Percentiles rank a stretch among this genome's conserved stretches.
phyloP scores from a whole-genome alignment of 2,888 invertebrate genomes.

The Caenorhabditis zanzibari region DNA sequence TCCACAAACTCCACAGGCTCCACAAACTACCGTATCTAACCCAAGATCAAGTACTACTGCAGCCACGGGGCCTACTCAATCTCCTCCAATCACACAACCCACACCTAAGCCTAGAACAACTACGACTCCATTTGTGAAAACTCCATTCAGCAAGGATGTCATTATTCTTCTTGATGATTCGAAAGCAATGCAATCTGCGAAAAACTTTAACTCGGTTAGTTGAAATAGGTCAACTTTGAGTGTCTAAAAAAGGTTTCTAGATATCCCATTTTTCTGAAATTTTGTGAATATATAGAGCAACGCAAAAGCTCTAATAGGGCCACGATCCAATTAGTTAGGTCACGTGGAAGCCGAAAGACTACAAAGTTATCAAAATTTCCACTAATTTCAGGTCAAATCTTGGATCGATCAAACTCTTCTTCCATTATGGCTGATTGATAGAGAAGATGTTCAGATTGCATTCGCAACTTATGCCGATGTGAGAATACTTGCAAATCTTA shows the following conservation, averaged over 20 bases:
- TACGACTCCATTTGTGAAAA: constrained; percentile 41
- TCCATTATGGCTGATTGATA: constrained; percentile 43
- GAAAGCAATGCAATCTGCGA: constrained; percentile 40
- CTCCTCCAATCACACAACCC: background rate
- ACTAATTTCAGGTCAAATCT: constrained; percentile 50
- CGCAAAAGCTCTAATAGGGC: too few relatives aligned
- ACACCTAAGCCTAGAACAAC: constrained; percentile 8
- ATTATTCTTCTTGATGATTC: constrained; percentile 68
- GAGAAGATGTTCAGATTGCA: constrained; percentile 51
- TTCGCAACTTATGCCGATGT: constrained; percentile 57
- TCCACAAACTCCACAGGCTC: background rate
- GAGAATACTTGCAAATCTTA: background rate
- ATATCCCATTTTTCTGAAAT: too few relatives aligned
- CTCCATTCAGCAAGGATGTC: constrained; percentile 60
- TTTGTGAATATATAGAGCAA: too few relatives aligned
- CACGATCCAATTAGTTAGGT: too few relatives aligned
- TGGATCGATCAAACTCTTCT: constrained; percentile 49
- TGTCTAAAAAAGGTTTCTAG: too few relatives aligned
- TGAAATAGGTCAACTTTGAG: too few relatives aligned
- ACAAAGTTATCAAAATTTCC: too few relatives aligned
- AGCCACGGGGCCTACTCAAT: constrained; percentile 3
- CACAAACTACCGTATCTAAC: background rate
- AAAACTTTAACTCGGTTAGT: constrained; percentile 56
- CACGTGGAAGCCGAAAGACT: too few relatives aligned
- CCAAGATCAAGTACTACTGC: background rate